These are phyloP conservation scores for Myotis pilosus DNA, from an alignment of 2,797 vertebrate genomes.

Conservation along the genomic window DNA sequence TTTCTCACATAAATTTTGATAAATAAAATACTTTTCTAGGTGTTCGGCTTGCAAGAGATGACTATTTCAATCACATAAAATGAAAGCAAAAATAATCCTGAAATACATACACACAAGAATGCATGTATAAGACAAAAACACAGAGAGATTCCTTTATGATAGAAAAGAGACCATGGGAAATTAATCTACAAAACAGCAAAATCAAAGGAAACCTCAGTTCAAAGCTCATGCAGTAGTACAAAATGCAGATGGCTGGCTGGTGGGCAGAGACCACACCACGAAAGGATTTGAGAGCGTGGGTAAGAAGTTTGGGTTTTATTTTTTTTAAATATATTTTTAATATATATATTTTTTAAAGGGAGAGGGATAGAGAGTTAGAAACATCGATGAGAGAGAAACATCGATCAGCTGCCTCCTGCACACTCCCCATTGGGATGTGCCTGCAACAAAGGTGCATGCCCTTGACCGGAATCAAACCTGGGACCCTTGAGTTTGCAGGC, in stretches of 20 bases:
- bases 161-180: neutral
- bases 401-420: no score
- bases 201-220: neutral
- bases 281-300: neutral
- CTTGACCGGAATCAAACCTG: no score
- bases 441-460: no score
- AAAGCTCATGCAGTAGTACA: neutral
- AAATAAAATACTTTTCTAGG: neutral
- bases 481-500: no score
- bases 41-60: neutral
- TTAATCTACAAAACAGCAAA: neutral
- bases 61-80: neutral
- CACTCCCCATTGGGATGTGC: no score
- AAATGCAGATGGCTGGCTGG: neutral
- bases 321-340: no score
- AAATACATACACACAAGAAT: constrained; percentile 3
- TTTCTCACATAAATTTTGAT: neutral
- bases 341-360: no score
- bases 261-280: neutral
- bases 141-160: neutral
- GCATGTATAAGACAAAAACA: neutral
- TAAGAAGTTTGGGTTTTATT: neutral
- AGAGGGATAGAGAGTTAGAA: no score
- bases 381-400: no score
- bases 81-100: neutral